Conservation (phyloP, 2,113 vertebrate genomes). For the Perca fluviatilis region DNA sequence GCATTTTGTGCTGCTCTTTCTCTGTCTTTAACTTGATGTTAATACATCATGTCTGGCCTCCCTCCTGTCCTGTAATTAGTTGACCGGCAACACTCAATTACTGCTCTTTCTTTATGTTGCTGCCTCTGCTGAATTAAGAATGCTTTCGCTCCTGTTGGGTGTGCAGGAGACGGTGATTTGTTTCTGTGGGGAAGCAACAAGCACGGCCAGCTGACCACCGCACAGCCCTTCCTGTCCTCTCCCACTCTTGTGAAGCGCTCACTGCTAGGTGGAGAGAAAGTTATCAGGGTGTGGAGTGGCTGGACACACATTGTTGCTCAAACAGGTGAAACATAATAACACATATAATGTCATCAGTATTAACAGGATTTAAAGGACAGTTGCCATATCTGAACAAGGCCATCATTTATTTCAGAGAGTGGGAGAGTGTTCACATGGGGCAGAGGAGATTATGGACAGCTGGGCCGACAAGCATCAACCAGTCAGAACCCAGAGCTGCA, state of each 20-base stretch:
- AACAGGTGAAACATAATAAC: conserved; percentile 85
- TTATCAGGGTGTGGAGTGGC: conserved; percentile 88
- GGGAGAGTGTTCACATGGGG: conserved; percentile 94
- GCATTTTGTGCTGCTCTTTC: conserved; percentile 8
- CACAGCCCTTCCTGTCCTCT: conserved; percentile 82
- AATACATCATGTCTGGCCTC: conserved; percentile 22
- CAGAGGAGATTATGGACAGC: conserved; percentile 91
- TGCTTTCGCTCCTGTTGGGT: conserved; percentile 45
- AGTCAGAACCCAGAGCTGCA: conserved; percentile 47
- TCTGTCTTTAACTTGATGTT: conserved; percentile 8
- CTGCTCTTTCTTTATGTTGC: conserved; percentile 33
- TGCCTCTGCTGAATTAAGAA: conserved; percentile 32
- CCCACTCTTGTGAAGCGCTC: conserved; percentile 84
- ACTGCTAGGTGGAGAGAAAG: conserved; percentile 85
- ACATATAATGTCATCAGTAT: background rate
- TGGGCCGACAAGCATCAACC: conserved; percentile 80
- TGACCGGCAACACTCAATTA: conserved; percentile 29
- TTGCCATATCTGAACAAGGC: conserved; percentile 3
- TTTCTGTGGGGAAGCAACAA: conserved; percentile 96
- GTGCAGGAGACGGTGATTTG: conserved; percentile 86
- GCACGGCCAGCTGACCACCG: conserved; percentile 86
- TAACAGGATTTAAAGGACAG: background rate
- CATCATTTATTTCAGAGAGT: conserved; percentile 84
- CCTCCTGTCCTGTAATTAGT: conserved; percentile 42
- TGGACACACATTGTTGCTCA: conserved; percentile 92